These are phyloP conservation scores for Pelobates cultripes DNA, from an alignment of 2,797 vertebrate genomes.

Conservation along the genomic window DNA sequence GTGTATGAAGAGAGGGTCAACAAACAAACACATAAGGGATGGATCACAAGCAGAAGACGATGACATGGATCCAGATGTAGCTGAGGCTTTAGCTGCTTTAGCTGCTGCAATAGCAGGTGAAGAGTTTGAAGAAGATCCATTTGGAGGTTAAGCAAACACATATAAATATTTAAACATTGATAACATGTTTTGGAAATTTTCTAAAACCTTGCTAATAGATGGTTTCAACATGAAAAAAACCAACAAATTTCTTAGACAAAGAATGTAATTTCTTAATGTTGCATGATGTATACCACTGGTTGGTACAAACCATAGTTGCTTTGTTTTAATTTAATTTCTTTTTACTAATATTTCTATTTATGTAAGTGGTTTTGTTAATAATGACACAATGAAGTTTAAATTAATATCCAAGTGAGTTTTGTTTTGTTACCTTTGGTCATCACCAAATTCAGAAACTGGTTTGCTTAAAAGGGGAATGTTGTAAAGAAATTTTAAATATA, in stretches of 20 bases:
- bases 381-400: too few species aligned
- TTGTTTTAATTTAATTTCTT: background rate
- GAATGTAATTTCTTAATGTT: background rate
- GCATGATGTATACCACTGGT: too few species aligned
- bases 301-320: background rate
- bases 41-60: constrained; percentile 40
- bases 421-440: too few species aligned
- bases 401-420: too few species aligned
- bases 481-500: too few species aligned
- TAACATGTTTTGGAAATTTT: background rate
- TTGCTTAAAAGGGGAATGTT: too few species aligned
- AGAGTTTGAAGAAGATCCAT: constrained; percentile 69
- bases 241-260: background rate
- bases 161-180: background rate
- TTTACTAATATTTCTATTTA: constrained; percentile 8
- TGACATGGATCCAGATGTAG: constrained; percentile 85
- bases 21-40: background rate
- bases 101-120: constrained; percentile 92
- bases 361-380: constrained; percentile 1
- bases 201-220: background rate
- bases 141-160: too few species aligned
- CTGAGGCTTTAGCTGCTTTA: constrained; percentile 89
- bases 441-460: too few species aligned
- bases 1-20: background rate
- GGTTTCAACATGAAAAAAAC: background rate